These are phyloP conservation scores for Scarus forsteni DNA, from an alignment of 2,797 vertebrate genomes.

Conservation along the genomic window DNA sequence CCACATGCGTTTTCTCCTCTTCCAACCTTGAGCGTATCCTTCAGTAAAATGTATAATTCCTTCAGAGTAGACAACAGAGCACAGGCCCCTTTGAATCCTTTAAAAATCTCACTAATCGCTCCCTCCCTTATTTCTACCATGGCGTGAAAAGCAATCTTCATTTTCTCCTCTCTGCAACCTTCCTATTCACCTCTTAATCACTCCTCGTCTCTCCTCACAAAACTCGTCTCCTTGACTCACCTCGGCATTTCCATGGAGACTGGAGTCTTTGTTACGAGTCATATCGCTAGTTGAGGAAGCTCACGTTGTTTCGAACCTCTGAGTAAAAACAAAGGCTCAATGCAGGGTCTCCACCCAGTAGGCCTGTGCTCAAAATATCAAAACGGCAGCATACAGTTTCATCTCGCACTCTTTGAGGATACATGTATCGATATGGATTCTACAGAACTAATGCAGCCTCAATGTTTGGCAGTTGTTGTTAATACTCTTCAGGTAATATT, in stretches of 20 bases:
- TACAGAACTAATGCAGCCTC: too few species aligned
- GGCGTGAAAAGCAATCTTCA: slow-evolving; percentile 56
- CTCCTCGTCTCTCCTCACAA: slow-evolving; percentile 32
- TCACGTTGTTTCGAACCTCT: slow-evolving; percentile 24
- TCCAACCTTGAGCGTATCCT: slow-evolving; percentile 63
- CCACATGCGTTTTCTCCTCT: slow-evolving; percentile 14
- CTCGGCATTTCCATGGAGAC: slow-evolving; percentile 70
- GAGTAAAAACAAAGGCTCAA: not conserved
- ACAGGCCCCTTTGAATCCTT: slow-evolving; percentile 51
- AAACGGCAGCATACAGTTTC: too few species aligned
- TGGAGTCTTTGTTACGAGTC: slow-evolving; percentile 34
- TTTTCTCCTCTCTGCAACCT: slow-evolving; percentile 49
- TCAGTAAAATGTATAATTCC: slow-evolving; percentile 50
- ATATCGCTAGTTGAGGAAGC: slow-evolving; percentile 35
- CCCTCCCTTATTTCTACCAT: slow-evolving; percentile 19
- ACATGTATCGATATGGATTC: too few species aligned
- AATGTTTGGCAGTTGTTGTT: too few species aligned
- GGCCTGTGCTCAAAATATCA: too few species aligned
- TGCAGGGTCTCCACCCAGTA: too few species aligned
- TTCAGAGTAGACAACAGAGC: slow-evolving; percentile 42
- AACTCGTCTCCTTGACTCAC: slow-evolving; percentile 64
- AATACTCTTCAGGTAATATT: too few species aligned
- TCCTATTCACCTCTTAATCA: slow-evolving; percentile 63
- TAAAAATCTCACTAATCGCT: slow-evolving; percentile 58
- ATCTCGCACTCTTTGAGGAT: too few species aligned